Evolutionary conservation across 2,888 invertebrate genomes (phyloP).

Genomic region (Megamerina dolium): DNA sequence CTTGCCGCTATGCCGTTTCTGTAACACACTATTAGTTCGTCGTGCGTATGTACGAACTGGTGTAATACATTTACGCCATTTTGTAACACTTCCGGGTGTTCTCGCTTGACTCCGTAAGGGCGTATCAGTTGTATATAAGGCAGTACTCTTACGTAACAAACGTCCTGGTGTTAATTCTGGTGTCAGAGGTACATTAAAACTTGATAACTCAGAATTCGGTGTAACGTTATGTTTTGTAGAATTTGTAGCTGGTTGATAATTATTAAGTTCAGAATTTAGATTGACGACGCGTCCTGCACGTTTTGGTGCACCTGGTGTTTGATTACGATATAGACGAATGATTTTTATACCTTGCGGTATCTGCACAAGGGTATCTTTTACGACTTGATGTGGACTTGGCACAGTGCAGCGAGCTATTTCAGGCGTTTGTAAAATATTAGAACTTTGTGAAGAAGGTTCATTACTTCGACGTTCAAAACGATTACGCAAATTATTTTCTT

Average conservation of each 20-base stretch:
- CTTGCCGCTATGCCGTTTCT: conserved; percentile 3
- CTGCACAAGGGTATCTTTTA: conserved; percentile 8
- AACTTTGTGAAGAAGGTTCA: not conserved
- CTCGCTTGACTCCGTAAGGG: not conserved
- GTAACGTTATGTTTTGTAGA: not conserved
- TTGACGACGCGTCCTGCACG: conserved; percentile 14
- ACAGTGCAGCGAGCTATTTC: conserved; percentile 21
- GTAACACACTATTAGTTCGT: conserved; percentile 5
- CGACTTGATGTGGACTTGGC: not conserved
- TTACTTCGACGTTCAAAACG: not conserved
- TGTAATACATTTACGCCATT: conserved; percentile 31
- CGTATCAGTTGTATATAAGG: not conserved
- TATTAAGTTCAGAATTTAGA: too few species aligned
- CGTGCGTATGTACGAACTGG: conserved; percentile 36
- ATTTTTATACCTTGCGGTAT: conserved; percentile 12
- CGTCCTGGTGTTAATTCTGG: conserved; percentile 6
- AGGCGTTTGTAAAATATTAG: conserved; percentile 15
- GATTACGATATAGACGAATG: conserved; percentile 17
- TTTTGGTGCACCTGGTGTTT: conserved; percentile 13
- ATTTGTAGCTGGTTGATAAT: not conserved
- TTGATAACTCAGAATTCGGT: conserved; percentile 1
- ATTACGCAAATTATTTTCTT: not conserved
- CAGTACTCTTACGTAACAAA: not conserved
- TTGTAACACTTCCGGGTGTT: conserved; percentile 10
- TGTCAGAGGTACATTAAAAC: conserved; percentile 13